Percentiles rank a stretch among this genome's conserved stretches.
phyloP scores from a whole-genome alignment of 2,113 vertebrate species.

The Rattus norvegicus region GRCr8 NC_086026.1:36890501-36891000 shows the following conservation, averaged over 20 bases:
- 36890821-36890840: not conserved
- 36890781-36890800: not conserved
- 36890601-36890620: not conserved
- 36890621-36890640: not conserved
- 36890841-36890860: too few species aligned
- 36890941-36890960: not conserved
- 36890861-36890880: too few species aligned
- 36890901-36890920: too few species aligned
- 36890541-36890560: not conserved
- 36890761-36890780: not conserved
- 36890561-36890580: not conserved
- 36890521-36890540: not conserved
- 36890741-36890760: not conserved
- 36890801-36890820: not conserved
- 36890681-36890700: not conserved
- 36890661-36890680: not conserved
- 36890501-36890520: not conserved
- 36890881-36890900: not conserved
- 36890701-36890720: not conserved
- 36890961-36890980: not conserved
- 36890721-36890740: not conserved
- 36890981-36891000: not conserved
- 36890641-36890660: not conserved
- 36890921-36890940: too few species aligned
- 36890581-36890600: not conserved